Evolutionary conservation across 2,888 invertebrate genomes (phyloP), one percentile per base, ranked within the genome.

Genomic region (Chaitophorus viminalis): DNA sequence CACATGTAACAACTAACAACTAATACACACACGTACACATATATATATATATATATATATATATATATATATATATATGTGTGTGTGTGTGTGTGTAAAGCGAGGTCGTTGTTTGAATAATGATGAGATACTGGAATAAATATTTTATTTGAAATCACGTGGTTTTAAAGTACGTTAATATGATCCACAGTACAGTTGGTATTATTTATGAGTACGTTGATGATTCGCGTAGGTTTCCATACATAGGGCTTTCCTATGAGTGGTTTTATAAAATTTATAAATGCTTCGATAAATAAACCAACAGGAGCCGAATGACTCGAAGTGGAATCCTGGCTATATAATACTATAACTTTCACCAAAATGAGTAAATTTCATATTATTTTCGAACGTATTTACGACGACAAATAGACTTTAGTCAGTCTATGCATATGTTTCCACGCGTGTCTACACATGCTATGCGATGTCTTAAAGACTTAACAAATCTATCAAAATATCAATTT

Each of bases 1-100:
- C 36, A 82, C 31, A 75, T 75, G 75, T 83, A 83, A 83, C 83
- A 65, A 29, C 75, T 46, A 65, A 65, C n/a, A n/a, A n/a, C n/a
- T n/a, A n/a, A n/a, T n/a, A n/a, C n/a, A n/a, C n/a, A n/a, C n/a
- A n/a, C n/a, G n/a, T 46, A 31, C n/a, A 65, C 25, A 65, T 79
- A 82, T 17, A 72, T n/a, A n/a, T n/a, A n/a, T n/a, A n/a, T n/a
- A n/a, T n/a, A n/a, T n/a, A n/a, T n/a, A n/a, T n/a, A n/a, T n/a
- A n/a, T n/a, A n/a, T n/a, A n/a, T n/a, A n/a, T n/a, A n/a, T n/a
- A n/a, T n/a, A n/a, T n/a, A n/a, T n/a, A n/a, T n/a, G n/a, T n/a
- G n/a, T n/a, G n/a, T n/a, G n/a, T n/a, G n/a, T n/a, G n/a, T n/a
- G n/a, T n/a, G n/a, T n/a, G n/a, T n/a, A 74, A 5, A 54, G 21